Percentiles rank a stretch among this genome's conserved stretches.
phyloP scores from a whole-genome alignment of 2,888 invertebrate species.

The Pelosia muscerda region DNA sequence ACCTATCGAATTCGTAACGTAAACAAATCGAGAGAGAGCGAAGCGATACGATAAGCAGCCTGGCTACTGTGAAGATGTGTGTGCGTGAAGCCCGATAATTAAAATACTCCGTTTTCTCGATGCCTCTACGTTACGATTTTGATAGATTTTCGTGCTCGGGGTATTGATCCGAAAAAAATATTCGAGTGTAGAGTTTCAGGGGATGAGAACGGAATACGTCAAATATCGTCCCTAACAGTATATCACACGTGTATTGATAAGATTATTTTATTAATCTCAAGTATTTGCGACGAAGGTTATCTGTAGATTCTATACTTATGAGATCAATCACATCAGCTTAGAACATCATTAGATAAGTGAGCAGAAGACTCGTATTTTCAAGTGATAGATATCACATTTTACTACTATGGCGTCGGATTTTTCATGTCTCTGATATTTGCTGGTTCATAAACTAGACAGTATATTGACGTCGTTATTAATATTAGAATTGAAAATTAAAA shows the following conservation, averaged over 20 bases:
- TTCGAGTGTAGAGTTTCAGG: too few species aligned
- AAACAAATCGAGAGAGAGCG: too few species aligned
- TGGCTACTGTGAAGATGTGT: too few species aligned
- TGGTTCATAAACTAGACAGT: not conserved
- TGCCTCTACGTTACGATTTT: too few species aligned
- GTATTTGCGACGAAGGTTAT: slow-evolving; percentile 4
- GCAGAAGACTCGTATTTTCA: not conserved
- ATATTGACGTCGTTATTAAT: not conserved
- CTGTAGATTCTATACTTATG: not conserved
- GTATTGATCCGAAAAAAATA: too few species aligned
- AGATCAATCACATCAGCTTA: not conserved
- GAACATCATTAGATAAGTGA: not conserved
- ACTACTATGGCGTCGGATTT: not conserved
- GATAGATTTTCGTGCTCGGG: too few species aligned
- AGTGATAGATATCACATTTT: too few species aligned
- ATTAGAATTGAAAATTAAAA: not conserved
- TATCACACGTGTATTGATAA: not conserved
- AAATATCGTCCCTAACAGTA: not conserved
- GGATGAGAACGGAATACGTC: too few species aligned
- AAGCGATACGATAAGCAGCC: too few species aligned
- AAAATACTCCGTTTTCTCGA: too few species aligned
- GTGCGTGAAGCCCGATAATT: too few species aligned
- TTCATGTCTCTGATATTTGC: not conserved
- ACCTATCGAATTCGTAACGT: too few species aligned
- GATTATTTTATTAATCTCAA: not conserved